Base-by-base conservation (phyloP, 2,797 vertebrate genomes). In the Buphagus erythrorhynchus region DNA sequence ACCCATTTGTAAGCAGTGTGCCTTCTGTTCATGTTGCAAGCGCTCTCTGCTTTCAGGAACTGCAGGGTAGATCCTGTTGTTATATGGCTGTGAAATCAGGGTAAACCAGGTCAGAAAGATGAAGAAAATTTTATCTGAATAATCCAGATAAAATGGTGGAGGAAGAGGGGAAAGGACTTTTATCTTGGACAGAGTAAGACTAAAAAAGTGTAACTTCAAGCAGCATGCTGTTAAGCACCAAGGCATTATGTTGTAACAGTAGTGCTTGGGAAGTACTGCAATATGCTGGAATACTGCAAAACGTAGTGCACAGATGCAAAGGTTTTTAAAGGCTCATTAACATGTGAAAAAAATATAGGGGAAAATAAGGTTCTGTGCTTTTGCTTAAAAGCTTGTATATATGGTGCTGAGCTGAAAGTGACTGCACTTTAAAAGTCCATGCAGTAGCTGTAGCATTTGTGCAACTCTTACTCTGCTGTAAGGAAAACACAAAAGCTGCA, bases 1-100 rank as follows among this genome's bases (percentile, higher is more conserved):
- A 68, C 80, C 83, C 88, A 89, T 96, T 93, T 94, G 79, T 91
- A 90, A 94, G 93, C 82, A 87, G 77, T 5, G 9, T 49, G 78
- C 82, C 91, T 93, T 95, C 93, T 97, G 93, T 93, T 91, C 49
- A 1, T 13, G 19, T n/a, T 17, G 28, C 88, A 28, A 46, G 63
- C 5, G 38, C 81, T 66, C 42, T 71, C 66, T 76, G 92, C 82
- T 96, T 94, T 80, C 90, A 3, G 1, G 65, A 92, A 61, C 95
- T 96, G 82, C 71, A 26, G 81, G 81, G 80, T 88, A 87, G 77
- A 88, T 92, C 62, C 90, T 79, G 85, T 92, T 17, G 29, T 95
- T 92, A 14, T 4, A 5, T 57, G 68, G 81, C 74, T 75, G 76
- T 72, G 91, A 89, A 95, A 92, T 87, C 66, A 11, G 95, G 77